Conservation (phyloP, 2,113 vertebrate genomes). For the Ammodytes dubius region DNA sequence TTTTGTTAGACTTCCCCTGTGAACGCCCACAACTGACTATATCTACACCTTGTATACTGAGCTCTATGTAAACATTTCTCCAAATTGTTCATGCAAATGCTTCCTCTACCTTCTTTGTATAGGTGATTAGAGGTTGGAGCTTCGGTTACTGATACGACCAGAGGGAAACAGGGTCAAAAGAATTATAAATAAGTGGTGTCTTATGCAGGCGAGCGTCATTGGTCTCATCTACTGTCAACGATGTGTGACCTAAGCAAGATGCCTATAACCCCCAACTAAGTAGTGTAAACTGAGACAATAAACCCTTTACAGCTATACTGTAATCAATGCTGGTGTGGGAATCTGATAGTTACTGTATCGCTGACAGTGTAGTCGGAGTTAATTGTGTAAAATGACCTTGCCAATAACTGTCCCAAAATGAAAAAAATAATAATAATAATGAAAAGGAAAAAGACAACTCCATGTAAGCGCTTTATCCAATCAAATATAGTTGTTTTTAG, state of each 20-base stretch:
- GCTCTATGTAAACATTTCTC: too few species aligned
- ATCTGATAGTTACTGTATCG: neutral
- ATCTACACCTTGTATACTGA: too few species aligned
- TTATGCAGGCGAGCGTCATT: neutral
- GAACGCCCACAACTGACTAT: too few species aligned
- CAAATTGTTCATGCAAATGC: too few species aligned
- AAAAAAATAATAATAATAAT: neutral
- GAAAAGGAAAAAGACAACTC: neutral
- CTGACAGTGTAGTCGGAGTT: too few species aligned
- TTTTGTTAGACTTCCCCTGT: too few species aligned
- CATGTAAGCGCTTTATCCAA: neutral
- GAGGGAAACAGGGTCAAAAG: neutral
- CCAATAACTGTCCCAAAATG: neutral
- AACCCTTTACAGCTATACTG: neutral
- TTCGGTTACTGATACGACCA: too few species aligned
- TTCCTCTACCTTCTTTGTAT: too few species aligned
- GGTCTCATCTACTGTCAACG: neutral
- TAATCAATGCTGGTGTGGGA: conserved; percentile 13
- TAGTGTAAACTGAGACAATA: conserved; percentile 16
- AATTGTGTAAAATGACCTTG: conserved; percentile 16
- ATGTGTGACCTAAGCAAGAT: conserved; percentile 4
- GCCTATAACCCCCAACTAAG: neutral
- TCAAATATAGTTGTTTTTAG: neutral
- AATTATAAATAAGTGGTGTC: neutral
- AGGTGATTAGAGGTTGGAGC: too few species aligned